These are phyloP conservation scores for Daubentonia madagascariensis DNA, from an alignment of 2,113 vertebrate genomes.

Conservation along the genomic window DNA sequence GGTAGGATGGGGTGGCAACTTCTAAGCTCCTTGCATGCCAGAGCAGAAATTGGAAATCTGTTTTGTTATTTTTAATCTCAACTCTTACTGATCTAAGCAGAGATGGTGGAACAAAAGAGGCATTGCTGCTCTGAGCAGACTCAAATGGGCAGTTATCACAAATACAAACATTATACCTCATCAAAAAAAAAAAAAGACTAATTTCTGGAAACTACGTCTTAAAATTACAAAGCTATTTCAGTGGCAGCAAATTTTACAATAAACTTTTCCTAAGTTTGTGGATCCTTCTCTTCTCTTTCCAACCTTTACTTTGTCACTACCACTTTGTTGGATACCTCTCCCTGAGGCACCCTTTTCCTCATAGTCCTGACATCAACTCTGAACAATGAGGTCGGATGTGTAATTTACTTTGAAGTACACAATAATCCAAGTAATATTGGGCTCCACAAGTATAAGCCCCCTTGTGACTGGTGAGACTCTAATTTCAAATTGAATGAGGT, in stretches of 20 bases:
- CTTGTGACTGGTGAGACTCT: background rate
- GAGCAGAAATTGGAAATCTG: background rate
- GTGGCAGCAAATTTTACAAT: background rate
- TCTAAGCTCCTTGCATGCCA: background rate
- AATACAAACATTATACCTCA: background rate
- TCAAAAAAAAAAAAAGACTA: background rate
- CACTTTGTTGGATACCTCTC: background rate
- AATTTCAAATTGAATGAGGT: background rate
- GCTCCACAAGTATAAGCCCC: accelerated
- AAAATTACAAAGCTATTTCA: background rate
- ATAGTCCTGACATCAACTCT: background rate
- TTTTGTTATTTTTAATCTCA: background rate
- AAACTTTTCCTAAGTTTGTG: background rate
- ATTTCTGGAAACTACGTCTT: background rate
- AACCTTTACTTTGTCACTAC: background rate
- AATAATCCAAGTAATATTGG: background rate
- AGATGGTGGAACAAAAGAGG: background rate
- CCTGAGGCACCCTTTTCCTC: background rate
- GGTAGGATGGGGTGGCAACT: no score
- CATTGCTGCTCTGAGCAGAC: background rate
- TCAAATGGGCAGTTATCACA: background rate
- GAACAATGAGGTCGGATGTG: background rate
- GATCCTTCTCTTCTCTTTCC: background rate
- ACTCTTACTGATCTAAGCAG: background rate
- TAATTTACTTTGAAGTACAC: background rate